Evolutionary conservation across 1,140 invertebrate genomes (phyloP).

Genomic region (Rhopalosiphum maidis): DNA sequence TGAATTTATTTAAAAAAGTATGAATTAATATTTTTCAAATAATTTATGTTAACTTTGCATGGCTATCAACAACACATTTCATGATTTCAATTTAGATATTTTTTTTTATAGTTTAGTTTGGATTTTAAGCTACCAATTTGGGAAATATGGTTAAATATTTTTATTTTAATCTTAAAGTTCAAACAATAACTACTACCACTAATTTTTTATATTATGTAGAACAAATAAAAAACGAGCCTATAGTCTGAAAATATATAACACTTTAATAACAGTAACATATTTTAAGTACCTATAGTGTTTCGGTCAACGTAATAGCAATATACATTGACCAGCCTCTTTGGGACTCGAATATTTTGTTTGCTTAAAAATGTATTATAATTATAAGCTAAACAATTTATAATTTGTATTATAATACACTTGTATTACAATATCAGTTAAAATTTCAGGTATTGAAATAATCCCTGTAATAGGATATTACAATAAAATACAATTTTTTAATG

Average conservation of each 20-base stretch:
- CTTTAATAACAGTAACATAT: too few relatives aligned
- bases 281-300: not conserved
- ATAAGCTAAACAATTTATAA: not conserved
- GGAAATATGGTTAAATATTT: not conserved
- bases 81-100: not conserved
- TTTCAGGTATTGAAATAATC: not conserved
- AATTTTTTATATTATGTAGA: not conserved
- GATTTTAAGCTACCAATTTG: not conserved
- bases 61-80: not conserved
- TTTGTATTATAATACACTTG: not conserved
- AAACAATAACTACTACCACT: not conserved
- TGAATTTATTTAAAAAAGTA: not conserved
- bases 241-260: not conserved
- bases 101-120: not conserved
- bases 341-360: not conserved
- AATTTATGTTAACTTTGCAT: not conserved
- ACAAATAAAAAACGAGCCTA: not conserved
- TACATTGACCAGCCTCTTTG: not conserved
- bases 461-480: not conserved
- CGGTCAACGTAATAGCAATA: not conserved
- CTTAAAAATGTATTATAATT: not conserved
- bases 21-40: not conserved
- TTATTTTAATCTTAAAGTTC: not conserved
- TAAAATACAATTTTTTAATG: not conserved
- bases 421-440: not conserved